Conservation (phyloP, 2,113 vertebrate species). For the Copsychus sechellarum region DNA sequence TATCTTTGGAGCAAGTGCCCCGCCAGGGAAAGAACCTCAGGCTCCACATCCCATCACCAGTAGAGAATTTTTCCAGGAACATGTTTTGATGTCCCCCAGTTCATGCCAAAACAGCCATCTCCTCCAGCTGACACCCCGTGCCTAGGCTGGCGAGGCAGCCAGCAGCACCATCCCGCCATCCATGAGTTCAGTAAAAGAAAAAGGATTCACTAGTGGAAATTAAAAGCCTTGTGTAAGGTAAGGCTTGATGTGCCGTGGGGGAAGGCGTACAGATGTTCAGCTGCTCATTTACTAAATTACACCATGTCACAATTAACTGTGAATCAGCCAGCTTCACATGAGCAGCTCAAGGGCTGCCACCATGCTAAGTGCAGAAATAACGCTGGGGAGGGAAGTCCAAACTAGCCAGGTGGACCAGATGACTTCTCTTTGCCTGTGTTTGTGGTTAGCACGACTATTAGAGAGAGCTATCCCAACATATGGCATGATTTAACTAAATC, state of each 20-base stretch:
- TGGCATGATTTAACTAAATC: constrained; percentile 51
- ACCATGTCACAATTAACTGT: constrained; percentile 68
- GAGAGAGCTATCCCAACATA: constrained; percentile 45
- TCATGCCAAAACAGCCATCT: neutral
- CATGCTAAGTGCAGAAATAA: neutral
- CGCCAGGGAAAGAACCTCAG: neutral
- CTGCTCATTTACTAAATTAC: constrained; percentile 70
- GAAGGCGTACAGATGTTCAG: constrained; percentile 66
- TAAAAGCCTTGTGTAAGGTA: constrained; percentile 49
- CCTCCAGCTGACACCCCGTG: neutral
- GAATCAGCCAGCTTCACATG: constrained; percentile 63
- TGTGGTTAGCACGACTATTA: constrained; percentile 40
- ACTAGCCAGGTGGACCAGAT: constrained; percentile 42
- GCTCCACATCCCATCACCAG: neutral
- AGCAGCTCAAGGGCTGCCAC: constrained; percentile 56
- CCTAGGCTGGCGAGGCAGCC: neutral
- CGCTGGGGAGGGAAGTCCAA: neutral
- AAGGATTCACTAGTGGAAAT: constrained; percentile 18
- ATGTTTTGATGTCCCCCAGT: neutral
- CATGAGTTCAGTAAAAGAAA: neutral
- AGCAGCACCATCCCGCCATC: neutral
- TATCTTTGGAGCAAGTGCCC: neutral
- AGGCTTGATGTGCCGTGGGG: constrained; percentile 56
- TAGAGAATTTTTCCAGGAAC: neutral
- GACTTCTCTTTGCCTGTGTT: neutral